These are phyloP conservation scores for Pachyramphus minor DNA, from an alignment of 2,113 vertebrate species.

Conservation along the genomic window DNA sequence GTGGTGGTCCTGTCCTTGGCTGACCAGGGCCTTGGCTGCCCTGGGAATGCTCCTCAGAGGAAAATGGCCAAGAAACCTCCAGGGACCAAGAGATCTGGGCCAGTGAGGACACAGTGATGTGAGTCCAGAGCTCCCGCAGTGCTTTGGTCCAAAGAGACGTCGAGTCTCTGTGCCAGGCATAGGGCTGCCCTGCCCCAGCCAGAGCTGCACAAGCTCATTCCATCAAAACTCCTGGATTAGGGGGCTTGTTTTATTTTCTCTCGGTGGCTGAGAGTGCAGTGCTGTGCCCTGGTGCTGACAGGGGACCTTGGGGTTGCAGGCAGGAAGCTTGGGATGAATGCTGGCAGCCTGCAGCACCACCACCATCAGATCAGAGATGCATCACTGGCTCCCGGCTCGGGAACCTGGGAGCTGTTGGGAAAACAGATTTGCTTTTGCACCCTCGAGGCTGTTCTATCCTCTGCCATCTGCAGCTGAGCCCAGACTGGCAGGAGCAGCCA, in stretches of 20 bases:
- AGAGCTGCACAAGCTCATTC: accelerated
- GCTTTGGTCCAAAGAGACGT: accelerated
- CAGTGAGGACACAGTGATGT: neutral
- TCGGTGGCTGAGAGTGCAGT: neutral
- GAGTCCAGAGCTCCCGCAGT: neutral
- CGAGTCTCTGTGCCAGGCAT: neutral
- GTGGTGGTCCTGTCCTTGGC: neutral
- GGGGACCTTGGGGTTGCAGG: accelerated
- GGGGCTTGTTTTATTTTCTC: neutral
- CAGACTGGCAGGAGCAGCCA: neutral
- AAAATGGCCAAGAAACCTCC: neutral
- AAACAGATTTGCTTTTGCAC: neutral
- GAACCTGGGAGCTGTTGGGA: neutral
- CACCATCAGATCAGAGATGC: neutral
- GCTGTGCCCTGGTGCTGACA: accelerated
- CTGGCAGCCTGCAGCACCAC: neutral
- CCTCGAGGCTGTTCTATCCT: neutral
- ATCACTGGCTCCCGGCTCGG: neutral
- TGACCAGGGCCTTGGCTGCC: neutral
- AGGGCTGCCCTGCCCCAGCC: neutral
- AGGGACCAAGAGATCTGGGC: neutral
- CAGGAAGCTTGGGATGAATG: neutral
- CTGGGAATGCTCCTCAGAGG: neutral
- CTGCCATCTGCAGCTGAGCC: neutral
- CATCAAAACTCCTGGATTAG: neutral